phyloP scores from a whole-genome alignment of 2,888 invertebrate species.

The Heteropelma amictum region DNA sequence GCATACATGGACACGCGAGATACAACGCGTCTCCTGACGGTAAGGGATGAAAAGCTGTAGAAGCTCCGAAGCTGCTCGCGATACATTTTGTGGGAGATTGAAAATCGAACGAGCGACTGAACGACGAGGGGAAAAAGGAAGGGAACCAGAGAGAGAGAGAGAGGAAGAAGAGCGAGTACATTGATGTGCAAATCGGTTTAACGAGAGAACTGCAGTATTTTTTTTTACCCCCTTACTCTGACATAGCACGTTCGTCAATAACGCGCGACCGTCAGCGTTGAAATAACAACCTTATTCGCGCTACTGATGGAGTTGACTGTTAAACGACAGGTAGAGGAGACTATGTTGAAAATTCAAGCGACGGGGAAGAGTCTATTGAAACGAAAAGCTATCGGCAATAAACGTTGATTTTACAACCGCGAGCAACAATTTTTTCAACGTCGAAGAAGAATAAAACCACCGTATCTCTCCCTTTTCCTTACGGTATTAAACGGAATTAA shows the following conservation, averaged over 20 bases:
- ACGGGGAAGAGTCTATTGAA: not conserved
- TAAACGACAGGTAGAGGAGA: constrained; percentile 4
- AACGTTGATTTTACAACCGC: too few relatives aligned
- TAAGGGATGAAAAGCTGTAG: constrained; percentile 14
- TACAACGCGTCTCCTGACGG: constrained; percentile 1
- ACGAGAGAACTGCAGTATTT: constrained; percentile 57
- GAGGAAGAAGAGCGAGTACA: constrained; percentile 65
- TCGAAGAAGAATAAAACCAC: too few relatives aligned
- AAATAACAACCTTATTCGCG: constrained; percentile 68
- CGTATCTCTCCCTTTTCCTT: too few relatives aligned
- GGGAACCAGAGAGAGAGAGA: not conserved
- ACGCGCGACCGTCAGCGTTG: constrained; percentile 52
- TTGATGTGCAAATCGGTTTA: constrained; percentile 75
- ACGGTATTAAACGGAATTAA: too few relatives aligned
- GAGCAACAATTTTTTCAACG: too few relatives aligned
- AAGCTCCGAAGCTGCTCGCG: not conserved
- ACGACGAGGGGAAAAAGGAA: not conserved
- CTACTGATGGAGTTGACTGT: constrained; percentile 49
- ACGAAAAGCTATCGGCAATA: not conserved
- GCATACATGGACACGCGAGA: not conserved
- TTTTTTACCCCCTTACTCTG: constrained; percentile 21
- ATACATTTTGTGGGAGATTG: not conserved
- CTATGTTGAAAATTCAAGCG: not conserved
- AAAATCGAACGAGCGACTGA: constrained; percentile 18
- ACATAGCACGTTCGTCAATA: constrained; percentile 42